Percentiles rank a stretch among this genome's conserved stretches.
Evolutionary conservation across 1,140 invertebrate species (phyloP).

Genomic region (Orius laevigatus): DNA sequence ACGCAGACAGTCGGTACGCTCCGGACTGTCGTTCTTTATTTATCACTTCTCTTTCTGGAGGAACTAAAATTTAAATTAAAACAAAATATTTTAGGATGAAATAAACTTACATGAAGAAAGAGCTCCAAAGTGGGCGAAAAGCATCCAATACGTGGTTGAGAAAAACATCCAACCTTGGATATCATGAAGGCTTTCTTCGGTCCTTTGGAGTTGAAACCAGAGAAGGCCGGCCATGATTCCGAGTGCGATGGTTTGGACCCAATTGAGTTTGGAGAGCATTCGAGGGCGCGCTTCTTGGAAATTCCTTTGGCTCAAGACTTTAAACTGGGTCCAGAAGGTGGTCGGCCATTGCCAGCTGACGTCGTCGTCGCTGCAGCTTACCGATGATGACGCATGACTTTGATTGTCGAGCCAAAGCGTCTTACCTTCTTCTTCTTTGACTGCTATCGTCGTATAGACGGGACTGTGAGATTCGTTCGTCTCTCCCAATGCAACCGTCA

Average conservation of each 20-base stretch:
- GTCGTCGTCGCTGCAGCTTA: constrained; percentile 40
- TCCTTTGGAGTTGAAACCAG: constrained; percentile 61
- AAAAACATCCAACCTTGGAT: constrained; percentile 80
- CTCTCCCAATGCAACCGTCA: constrained; percentile 19
- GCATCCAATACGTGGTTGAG: constrained; percentile 73
- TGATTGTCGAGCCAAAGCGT: constrained; percentile 57
- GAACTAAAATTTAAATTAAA: constrained; percentile 36
- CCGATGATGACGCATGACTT: constrained; percentile 48
- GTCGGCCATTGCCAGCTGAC: constrained; percentile 55
- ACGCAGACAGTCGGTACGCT: constrained; percentile 66
- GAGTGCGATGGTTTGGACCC: constrained; percentile 60
- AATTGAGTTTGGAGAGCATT: constrained; percentile 66
- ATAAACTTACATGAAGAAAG: constrained; percentile 49
- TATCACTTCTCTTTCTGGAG: constrained; percentile 63
- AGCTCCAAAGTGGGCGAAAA: constrained; percentile 67
- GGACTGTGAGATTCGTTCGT: constrained; percentile 20
- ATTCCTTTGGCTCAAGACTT: constrained; percentile 57
- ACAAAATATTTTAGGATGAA: neutral
- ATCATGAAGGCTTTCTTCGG: constrained; percentile 58
- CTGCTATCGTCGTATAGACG: constrained; percentile 25
- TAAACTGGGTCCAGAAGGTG: constrained; percentile 65
- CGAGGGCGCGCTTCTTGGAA: constrained; percentile 60
- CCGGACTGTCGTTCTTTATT: constrained; percentile 68
- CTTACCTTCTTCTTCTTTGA: constrained; percentile 47
- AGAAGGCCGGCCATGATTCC: constrained; percentile 58